Percentiles rank a stretch among this genome's conserved stretches.
These are phyloP conservation scores for Cataglyphis livida DNA, from an alignment of 2,888 invertebrate genomes.

Conservation along the genomic window DNA sequence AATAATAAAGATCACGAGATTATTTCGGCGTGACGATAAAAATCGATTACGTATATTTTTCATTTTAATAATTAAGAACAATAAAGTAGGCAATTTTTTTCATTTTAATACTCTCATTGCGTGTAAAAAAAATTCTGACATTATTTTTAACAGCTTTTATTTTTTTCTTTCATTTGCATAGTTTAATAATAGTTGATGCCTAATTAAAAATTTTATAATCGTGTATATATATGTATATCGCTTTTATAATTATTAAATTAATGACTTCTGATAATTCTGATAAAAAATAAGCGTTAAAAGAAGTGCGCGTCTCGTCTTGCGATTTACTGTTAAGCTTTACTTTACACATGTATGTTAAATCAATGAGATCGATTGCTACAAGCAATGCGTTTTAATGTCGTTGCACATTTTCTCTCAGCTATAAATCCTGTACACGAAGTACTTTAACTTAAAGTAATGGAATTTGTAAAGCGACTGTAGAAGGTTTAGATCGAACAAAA, in stretches of 20 bases:
- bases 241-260: not conserved
- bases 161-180: not conserved
- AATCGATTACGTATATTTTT: not conserved
- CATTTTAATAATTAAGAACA: not conserved
- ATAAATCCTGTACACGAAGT: not conserved
- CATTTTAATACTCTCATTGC: not conserved
- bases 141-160: not conserved
- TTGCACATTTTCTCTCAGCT: conserved; percentile 9
- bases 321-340: conserved; percentile 7
- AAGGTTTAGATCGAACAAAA: conserved; percentile 33
- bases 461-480: conserved; percentile 15
- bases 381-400: conserved; percentile 7
- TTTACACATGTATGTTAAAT: not conserved
- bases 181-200: too few species aligned
- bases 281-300: not conserved
- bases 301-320: not conserved
- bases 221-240: not conserved
- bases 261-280: not conserved
- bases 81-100: not conserved
- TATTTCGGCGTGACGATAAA: not conserved
- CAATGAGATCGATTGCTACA: not conserved
- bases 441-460: not conserved
- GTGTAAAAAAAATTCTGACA: not conserved
- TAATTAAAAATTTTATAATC: too few species aligned
- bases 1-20: conserved; percentile 3